Conservation (phyloP, 2,113 vertebrate genomes). For the Amia ocellicauda region DNA sequence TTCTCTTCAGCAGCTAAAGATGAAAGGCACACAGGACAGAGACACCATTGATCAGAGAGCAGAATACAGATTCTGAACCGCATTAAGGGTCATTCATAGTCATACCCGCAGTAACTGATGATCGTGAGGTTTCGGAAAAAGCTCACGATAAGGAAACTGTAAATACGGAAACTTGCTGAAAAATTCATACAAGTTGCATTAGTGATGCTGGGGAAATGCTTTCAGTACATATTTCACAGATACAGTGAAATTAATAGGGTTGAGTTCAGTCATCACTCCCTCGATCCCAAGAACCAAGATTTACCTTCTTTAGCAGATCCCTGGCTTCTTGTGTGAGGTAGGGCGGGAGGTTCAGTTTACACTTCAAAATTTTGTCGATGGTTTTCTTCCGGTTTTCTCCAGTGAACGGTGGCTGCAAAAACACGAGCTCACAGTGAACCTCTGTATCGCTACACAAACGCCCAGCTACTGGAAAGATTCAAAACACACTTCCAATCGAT, state of each 20-base stretch:
- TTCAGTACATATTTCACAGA: too few relatives aligned
- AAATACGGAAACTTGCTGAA: background rate
- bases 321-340: constrained; percentile 99
- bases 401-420: constrained; percentile 86
- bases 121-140: background rate
- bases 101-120: too few relatives aligned
- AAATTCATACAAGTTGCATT: background rate
- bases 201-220: too few relatives aligned
- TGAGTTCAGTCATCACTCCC: too few relatives aligned
- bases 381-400: constrained; percentile 97
- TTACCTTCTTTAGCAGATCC: constrained; percentile 96
- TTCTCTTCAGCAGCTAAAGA: constrained; percentile 93
- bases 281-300: too few relatives aligned
- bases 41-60: too few relatives aligned
- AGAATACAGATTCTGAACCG: too few relatives aligned
- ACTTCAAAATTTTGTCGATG: constrained; percentile 97
- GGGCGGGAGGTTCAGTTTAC: constrained; percentile 97
- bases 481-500: too few relatives aligned
- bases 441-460: background rate
- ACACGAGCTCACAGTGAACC: background rate
- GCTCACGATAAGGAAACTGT: background rate
- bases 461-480: too few relatives aligned
- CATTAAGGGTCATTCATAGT: too few relatives aligned
- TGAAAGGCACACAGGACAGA: background rate
- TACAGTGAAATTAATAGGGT: too few relatives aligned